Evolutionary conservation across 2,797 vertebrate genomes (phyloP).

Genomic region (Pelochelys cantorii): DNA sequence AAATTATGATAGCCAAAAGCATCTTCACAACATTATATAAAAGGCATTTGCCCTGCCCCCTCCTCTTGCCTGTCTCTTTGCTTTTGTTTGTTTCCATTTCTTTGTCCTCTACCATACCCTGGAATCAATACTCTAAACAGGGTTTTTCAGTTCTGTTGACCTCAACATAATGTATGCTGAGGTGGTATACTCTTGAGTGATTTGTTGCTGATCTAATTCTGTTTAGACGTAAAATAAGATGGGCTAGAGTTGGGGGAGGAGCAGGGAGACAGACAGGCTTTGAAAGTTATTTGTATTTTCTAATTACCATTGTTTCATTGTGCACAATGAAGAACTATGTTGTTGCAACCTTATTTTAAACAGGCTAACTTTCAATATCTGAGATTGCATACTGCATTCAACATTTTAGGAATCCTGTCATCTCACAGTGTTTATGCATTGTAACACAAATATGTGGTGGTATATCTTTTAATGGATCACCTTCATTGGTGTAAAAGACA

Average conservation of each 20-base stretch:
- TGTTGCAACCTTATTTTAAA: neutral
- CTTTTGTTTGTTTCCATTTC: neutral
- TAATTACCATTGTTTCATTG: neutral
- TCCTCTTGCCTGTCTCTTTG: fast-evolving
- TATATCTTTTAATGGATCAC: neutral
- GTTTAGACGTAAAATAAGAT: neutral
- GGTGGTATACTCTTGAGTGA: neutral
- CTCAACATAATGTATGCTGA: neutral
- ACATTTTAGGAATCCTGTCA: neutral
- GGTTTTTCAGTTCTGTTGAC: neutral
- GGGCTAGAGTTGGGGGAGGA: neutral
- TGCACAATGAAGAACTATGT: neutral
- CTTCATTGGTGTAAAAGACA: neutral
- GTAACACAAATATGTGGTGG: neutral
- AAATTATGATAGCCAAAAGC: neutral
- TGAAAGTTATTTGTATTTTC: neutral
- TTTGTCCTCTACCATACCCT: neutral
- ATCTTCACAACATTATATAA: neutral
- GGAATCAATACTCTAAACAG: neutral
- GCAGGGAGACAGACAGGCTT: neutral
- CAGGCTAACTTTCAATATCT: neutral
- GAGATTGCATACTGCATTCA: neutral
- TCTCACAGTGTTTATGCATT: neutral
- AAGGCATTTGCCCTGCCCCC: neutral
- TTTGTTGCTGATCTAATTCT: neutral